These are phyloP conservation scores for Oncopodura yosiiana DNA, from an alignment of 1,140 invertebrate genomes.

Conservation along the genomic window DNA sequence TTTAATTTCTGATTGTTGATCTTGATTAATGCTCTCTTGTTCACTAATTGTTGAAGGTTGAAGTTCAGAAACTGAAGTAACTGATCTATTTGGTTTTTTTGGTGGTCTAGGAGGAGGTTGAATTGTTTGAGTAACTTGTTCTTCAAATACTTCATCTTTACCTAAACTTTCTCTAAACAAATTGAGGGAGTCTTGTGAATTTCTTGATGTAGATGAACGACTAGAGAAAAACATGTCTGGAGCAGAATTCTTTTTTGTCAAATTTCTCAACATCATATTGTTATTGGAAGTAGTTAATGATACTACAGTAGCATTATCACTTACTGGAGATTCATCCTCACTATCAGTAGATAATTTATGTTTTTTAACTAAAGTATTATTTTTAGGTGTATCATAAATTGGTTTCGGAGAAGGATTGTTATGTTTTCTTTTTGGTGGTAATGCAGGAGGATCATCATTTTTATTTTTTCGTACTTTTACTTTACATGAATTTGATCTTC, in stretches of 20 bases:
- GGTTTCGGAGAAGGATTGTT: background rate
- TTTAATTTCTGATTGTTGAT: no score
- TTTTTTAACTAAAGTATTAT: constrained; percentile 23
- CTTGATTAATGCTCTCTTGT: no score
- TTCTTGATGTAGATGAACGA: background rate
- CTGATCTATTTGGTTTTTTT: background rate
- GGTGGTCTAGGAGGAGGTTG: constrained; percentile 6
- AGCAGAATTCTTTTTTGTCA: constrained; percentile 31
- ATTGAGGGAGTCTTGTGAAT: background rate
- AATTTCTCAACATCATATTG: background rate
- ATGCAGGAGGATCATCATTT: constrained; percentile 14
- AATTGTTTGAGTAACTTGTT: background rate
- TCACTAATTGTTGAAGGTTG: background rate
- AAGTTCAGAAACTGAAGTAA: background rate
- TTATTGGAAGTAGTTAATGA: background rate
- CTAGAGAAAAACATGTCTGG: constrained; percentile 22
- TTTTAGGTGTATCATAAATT: constrained; percentile 27
- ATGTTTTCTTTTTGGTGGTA: constrained; percentile 29
- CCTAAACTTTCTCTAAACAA: background rate
- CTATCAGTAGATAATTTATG: background rate
- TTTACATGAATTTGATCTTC: constrained; percentile 21
- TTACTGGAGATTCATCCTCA: background rate
- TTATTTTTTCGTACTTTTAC: background rate
- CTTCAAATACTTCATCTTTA: constrained; percentile 9
- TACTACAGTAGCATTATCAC: background rate